Base-by-base conservation (phyloP, 2,797 vertebrate species). In the Pseudotriccus pelzelni region DNA sequence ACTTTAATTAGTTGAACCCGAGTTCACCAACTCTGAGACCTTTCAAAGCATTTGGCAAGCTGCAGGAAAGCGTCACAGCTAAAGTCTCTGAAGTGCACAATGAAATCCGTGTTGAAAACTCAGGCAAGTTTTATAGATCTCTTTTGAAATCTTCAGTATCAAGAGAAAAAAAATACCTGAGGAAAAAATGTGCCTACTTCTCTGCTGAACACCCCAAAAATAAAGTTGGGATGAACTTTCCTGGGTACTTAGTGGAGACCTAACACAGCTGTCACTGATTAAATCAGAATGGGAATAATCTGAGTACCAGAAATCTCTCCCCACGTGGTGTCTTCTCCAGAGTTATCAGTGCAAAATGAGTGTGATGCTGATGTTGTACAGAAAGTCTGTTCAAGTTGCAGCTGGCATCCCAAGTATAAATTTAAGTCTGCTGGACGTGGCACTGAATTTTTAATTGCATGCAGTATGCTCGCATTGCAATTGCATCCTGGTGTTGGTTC, bases 1-100 rank as follows among this genome's bases (percentile, higher is more conserved):
- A 3, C 50, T 93, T 84, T 94, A 92, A 95, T 95, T 90, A 84
- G 83, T 93, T 97, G 92, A 96, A 90, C 89, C 34, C 50, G 30
- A 80, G 84, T 96, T 96, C 86, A 80, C 52, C 94, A 59, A 81
- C 75, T 75, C 64, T 2, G 62, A 84, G 74, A 82, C 90, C 89
- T 93, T 88, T 89, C 25, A 77, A 81, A 92, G 66, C n/a, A 47
- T 53, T 89, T 93, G 90, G 87, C 89, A 95, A 85, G 66, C 72
- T 43, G 49, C 10, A 4, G 36, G 28, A 16, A 76, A 66, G 50
- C 60, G 63, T 49, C 70, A 72, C 46, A 67, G 69, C 41, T 36
- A 32, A 76, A 78, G 43, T 20, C 81, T 83, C 46, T 60, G 84
- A 92, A 78, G 49, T 64, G 82, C 76, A 90, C 59, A 28, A 41